A percentile compares a stretch with the other conserved stretches of the same genome.
phyloP scores from a whole-genome alignment of 2,888 invertebrate genomes.

The Eristalis pertinax region DNA sequence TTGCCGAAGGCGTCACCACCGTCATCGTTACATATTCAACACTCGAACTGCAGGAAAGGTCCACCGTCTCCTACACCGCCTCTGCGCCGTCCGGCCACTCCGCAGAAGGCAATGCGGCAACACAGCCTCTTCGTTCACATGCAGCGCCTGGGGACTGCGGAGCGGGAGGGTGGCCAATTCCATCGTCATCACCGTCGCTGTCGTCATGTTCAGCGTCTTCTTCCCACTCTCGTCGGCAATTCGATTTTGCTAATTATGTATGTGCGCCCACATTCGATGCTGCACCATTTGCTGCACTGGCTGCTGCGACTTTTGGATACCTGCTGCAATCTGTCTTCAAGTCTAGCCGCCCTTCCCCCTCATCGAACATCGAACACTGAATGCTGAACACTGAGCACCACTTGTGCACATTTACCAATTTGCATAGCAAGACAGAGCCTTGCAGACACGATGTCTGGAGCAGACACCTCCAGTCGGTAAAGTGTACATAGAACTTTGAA shows the following conservation, averaged over 20 bases:
- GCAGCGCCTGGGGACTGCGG: not conserved
- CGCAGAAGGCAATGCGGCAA: too few species aligned
- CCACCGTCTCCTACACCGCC: slow-evolving; percentile 48
- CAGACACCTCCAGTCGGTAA: slow-evolving; percentile 41
- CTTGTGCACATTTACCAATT: slow-evolving; percentile 44
- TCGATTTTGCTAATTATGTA: slow-evolving; percentile 71
- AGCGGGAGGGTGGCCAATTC: too few species aligned
- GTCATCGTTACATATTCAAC: slow-evolving; percentile 57
- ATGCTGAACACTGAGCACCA: not conserved
- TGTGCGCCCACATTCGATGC: slow-evolving; percentile 68
- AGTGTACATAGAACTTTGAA: slow-evolving; percentile 14
- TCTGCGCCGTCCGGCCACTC: not conserved
- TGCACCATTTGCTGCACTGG: slow-evolving; percentile 43
- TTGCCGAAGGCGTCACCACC: slow-evolving; percentile 28
- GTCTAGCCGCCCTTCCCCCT: not conserved
- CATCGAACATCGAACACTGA: not conserved
- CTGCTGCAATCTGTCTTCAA: slow-evolving; percentile 15
- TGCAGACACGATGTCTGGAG: slow-evolving; percentile 59
- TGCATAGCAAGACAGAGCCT: slow-evolving; percentile 53
- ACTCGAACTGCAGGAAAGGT: slow-evolving; percentile 39
- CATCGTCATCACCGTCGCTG: slow-evolving; percentile 26
- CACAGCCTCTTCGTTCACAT: too few species aligned
- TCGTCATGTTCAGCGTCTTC: not conserved
- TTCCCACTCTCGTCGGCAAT: slow-evolving; percentile 38
- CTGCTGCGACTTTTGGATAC: slow-evolving; percentile 16